Percentiles rank a stretch among this genome's conserved stretches.
phyloP scores from a whole-genome alignment of 2,797 vertebrate genomes.

The Heterohyrax brucei region DNA sequence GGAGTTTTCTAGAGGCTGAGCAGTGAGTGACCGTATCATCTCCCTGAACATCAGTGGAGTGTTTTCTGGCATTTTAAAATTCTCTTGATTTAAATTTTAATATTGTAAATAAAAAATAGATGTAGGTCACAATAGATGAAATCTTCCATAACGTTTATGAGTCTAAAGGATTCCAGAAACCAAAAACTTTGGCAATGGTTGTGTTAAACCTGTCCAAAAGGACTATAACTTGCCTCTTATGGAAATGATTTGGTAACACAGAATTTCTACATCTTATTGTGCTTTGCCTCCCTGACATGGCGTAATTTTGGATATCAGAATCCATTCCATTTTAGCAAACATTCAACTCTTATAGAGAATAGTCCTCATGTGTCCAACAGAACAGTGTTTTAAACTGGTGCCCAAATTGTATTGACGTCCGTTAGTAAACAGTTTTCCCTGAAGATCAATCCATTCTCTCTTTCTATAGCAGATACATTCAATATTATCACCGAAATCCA shows the following conservation, averaged over 20 bases:
- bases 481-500: slow-evolving; percentile 21
- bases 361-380: background rate
- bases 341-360: background rate
- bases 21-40: background rate
- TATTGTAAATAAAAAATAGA: background rate
- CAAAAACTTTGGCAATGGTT: background rate
- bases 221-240: background rate
- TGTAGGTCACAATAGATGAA: background rate
- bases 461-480: background rate
- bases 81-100: slow-evolving; percentile 12
- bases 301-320: slow-evolving; percentile 2
- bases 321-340: slow-evolving; percentile 52
- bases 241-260: background rate
- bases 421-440: background rate
- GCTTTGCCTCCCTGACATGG: background rate
- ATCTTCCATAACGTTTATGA: background rate
- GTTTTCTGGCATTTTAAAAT: background rate
- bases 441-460: background rate
- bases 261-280: background rate
- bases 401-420: slow-evolving; percentile 22
- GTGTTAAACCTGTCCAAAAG: background rate
- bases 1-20: background rate
- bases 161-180: background rate
- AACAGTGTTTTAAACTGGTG: background rate
- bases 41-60: background rate